phyloP scores from a whole-genome alignment of 2,888 invertebrate species.

The Dorcus parallelipipedus region DNA sequence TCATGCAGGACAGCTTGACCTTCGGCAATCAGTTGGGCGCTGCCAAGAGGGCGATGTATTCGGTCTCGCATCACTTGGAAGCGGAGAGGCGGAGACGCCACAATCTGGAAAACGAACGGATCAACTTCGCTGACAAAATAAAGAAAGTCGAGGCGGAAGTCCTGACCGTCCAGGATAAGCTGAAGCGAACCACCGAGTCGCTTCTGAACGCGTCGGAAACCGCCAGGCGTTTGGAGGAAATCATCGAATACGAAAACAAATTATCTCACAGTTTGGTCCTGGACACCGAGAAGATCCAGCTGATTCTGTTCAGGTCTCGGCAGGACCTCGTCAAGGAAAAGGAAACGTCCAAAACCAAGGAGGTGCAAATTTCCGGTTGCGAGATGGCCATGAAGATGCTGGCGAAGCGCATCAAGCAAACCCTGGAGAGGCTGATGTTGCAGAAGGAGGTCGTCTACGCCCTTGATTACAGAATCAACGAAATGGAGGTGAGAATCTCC shows the following conservation, averaged over 20 bases:
- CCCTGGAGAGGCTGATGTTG: constrained; percentile 41
- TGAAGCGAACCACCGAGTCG: constrained; percentile 52
- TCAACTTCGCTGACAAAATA: constrained; percentile 28
- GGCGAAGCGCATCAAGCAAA: constrained; percentile 45
- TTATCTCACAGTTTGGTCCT: constrained; percentile 49
- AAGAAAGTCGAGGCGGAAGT: constrained; percentile 29
- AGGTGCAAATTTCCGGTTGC: constrained; percentile 51
- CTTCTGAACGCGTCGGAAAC: constrained; percentile 57
- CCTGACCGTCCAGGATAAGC: constrained; percentile 49
- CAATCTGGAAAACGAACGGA: constrained; percentile 30
- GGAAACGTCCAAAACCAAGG: constrained; percentile 50
- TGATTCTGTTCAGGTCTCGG: constrained; percentile 52
- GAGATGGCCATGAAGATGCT: constrained; percentile 50
- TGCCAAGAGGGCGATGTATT: constrained; percentile 51
- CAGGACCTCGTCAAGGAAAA: constrained; percentile 50
- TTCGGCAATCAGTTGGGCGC: constrained; percentile 50
- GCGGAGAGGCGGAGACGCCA: constrained; percentile 37
- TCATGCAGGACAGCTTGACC: constrained; percentile 40
- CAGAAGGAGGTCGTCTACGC: constrained; percentile 61
- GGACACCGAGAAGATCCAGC: constrained; percentile 53
- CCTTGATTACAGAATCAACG: constrained; percentile 38
- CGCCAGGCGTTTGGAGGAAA: constrained; percentile 57
- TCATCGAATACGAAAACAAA: constrained; percentile 58
- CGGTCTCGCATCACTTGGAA: constrained; percentile 43
- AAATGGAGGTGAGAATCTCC: constrained; percentile 46